Percentiles rank a stretch among this genome's conserved stretches.
Evolutionary conservation across 2,888 invertebrate genomes (phyloP).

Genomic region (Lasioglossum marginatum): DNA sequence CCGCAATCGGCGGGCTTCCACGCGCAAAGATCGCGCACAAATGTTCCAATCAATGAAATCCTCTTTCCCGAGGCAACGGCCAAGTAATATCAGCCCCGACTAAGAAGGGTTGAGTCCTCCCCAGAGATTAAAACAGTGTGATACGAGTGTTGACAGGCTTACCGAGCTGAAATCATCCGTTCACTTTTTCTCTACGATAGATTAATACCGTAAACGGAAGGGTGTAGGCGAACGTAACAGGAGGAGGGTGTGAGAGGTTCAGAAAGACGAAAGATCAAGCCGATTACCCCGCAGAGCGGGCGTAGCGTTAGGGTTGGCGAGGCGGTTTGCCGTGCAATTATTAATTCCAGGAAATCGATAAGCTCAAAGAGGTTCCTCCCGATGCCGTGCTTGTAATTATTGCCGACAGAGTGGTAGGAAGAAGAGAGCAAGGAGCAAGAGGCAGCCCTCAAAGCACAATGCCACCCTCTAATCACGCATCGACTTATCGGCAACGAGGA

Average conservation of each 20-base stretch:
- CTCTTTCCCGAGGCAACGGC: background rate
- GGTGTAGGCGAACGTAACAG: slow-evolving; percentile 3
- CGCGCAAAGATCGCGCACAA: slow-evolving; percentile 1
- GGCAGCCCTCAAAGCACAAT: slow-evolving; percentile 81
- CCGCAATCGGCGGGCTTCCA: background rate
- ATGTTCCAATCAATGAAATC: slow-evolving; percentile 17
- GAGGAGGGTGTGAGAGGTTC: background rate
- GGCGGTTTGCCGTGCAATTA: slow-evolving; percentile 78
- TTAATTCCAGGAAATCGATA: slow-evolving; percentile 83
- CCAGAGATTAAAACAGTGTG: slow-evolving; percentile 11
- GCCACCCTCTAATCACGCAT: slow-evolving; percentile 83
- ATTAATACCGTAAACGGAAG: slow-evolving; percentile 47
- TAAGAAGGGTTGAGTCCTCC: background rate
- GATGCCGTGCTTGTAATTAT: slow-evolving; percentile 82
- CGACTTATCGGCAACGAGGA: slow-evolving; percentile 81
- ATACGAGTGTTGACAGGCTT: slow-evolving; percentile 43
- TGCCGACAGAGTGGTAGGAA: slow-evolving; percentile 72
- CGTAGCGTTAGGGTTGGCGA: slow-evolving; percentile 56
- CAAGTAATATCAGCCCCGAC: background rate
- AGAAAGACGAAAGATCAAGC: slow-evolving; percentile 66
- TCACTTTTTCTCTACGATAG: slow-evolving; percentile 53
- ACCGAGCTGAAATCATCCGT: slow-evolving; percentile 50
- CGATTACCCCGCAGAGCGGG: slow-evolving; percentile 62
- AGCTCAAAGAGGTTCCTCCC: slow-evolving; percentile 80
- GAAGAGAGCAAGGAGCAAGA: slow-evolving; percentile 57